Evolutionary conservation across 2,797 vertebrate species (phyloP), one percentile per base, ranked within the genome.

Genomic region (Melopsittacus undulatus): DNA sequence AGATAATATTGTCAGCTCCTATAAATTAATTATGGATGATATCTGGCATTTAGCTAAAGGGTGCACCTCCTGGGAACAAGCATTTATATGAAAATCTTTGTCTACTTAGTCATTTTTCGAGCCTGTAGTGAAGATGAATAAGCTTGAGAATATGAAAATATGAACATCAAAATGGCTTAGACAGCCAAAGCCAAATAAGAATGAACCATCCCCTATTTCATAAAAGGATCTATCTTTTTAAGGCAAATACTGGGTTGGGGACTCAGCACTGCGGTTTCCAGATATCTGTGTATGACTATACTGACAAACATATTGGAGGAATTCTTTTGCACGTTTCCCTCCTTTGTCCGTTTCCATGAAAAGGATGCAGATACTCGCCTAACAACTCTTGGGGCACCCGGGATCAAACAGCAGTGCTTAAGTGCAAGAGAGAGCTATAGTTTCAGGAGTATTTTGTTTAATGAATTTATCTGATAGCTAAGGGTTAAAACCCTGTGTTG

Each of bases 1-100:
- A 79, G 34, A 72, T 68, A 83, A 70, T 70, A 86, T 27, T 70
- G 81, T 70, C 81, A 68, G 56, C 40, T 87, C 61, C 34, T 34
- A 90, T 43, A 79, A 69, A 90, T 91, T 72, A 92, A 95, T 96
- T 95, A 87, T 13, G 45, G 45, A 79, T 89, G 9, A 76, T 67
- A 80, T 49, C 23, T 82, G 63, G n/a, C 70, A 84, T 90, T 93
- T 80, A n/a, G 77, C 78, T 90, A 46, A 92, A 93, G 89, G 61
- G 48, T 82, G 4, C 10, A 76, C 23, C 48, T 84, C 88, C 46
- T 88, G 51, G 62, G 36, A 96, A 66, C 43, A 79, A 76, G 18
- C 27, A 36, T 10, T 64, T 81, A 52, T 46, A 72, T 26, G 32
- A 94, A 85, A 92, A 85, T 20, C n/a, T 80, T 52, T 32, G 32